A percentile compares a stretch with the other conserved stretches of the same genome.
Conservation (phyloP, 1,140 invertebrate species). For the Mizuhopecten yessoensis region DNA sequence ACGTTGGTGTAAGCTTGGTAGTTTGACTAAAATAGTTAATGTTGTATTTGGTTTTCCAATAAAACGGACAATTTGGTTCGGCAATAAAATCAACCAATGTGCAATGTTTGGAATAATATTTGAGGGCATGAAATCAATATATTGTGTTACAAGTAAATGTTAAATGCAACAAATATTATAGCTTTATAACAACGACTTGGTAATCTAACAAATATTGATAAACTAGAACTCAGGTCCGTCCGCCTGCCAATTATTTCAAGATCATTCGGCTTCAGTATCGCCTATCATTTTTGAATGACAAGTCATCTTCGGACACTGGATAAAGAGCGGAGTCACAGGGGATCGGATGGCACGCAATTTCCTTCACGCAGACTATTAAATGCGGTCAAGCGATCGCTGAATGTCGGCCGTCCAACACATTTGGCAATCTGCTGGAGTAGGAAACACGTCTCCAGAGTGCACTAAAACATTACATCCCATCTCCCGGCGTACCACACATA, state of each 20-base stretch:
- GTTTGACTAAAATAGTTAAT: too few species aligned
- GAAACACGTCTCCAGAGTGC: neutral
- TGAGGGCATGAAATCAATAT: too few species aligned
- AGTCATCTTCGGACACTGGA: slow-evolving; percentile 4
- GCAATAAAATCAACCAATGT: too few species aligned
- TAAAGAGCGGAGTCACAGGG: neutral
- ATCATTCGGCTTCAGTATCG: neutral
- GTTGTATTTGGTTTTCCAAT: too few species aligned
- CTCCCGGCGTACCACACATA: neutral
- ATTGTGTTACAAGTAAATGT: too few species aligned
- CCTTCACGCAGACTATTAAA: neutral
- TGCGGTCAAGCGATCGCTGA: slow-evolving; percentile 1
- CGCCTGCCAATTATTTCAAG: neutral
- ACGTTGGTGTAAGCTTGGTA: too few species aligned
- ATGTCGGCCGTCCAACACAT: neutral
- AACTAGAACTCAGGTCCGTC: neutral
- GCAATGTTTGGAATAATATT: too few species aligned
- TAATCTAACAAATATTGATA: neutral
- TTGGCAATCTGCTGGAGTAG: slow-evolving; percentile 17
- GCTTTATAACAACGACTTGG: neutral
- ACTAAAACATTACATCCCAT: neutral
- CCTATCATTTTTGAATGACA: neutral
- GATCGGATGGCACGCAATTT: slow-evolving; percentile 22
- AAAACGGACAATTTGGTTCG: too few species aligned
- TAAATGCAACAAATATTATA: neutral